Evolutionary conservation across 2,888 invertebrate genomes (phyloP).

Genomic region (Salticus scenicus): DNA sequence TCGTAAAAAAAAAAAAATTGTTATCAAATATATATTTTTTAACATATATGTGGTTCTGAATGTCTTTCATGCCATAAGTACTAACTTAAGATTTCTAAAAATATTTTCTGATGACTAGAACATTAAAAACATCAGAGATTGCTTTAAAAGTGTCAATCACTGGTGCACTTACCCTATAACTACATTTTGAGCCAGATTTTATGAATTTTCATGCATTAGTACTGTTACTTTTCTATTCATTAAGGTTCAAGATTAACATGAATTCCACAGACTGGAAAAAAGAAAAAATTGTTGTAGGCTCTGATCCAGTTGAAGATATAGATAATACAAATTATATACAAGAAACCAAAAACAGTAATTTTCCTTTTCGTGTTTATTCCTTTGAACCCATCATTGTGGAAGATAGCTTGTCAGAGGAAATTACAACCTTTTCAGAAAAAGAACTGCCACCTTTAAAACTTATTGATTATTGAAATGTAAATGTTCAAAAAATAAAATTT

Average conservation of each 20-base stretch:
- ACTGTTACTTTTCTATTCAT: too few relatives aligned
- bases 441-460: conserved; percentile 20
- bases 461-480: conserved; percentile 9
- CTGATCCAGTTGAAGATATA: conserved; percentile 53
- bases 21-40: too few relatives aligned
- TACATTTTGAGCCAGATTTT: background rate
- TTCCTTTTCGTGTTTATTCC: conserved; percentile 2
- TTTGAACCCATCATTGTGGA: conserved; percentile 29
- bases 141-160: too few relatives aligned
- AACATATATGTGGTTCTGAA: too few relatives aligned
- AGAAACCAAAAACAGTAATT: conserved; percentile 13
- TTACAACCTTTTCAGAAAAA: background rate
- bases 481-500: background rate
- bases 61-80: too few relatives aligned
- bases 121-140: too few relatives aligned
- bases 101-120: too few relatives aligned
- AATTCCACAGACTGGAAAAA: conserved; percentile 24
- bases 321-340: conserved; percentile 55
- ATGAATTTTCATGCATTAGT: too few relatives aligned
- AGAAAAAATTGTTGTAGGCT: conserved; percentile 50
- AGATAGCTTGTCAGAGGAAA: background rate
- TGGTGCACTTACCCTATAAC: too few relatives aligned
- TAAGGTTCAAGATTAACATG: conserved; percentile 17
- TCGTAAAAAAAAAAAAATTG: too few relatives aligned
- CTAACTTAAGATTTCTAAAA: too few relatives aligned